These are phyloP conservation scores for Pelodytes ibericus DNA, from an alignment of 2,797 vertebrate species.

Conservation along the genomic window DNA sequence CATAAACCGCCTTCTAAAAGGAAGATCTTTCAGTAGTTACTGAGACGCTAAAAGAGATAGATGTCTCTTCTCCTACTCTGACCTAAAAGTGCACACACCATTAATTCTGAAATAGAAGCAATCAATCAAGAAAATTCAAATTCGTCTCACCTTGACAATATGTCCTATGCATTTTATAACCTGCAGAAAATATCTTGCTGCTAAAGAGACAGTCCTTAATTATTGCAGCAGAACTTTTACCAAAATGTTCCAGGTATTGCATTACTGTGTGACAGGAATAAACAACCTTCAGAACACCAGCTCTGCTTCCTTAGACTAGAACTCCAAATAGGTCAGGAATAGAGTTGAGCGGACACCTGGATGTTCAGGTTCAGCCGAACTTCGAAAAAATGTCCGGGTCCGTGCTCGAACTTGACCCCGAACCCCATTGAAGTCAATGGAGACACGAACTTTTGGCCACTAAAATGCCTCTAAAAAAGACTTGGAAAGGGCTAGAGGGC, in stretches of 20 bases:
- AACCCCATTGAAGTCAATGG: too few relatives aligned
- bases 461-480: too few relatives aligned
- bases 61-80: constrained; percentile 51
- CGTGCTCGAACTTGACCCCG: too few relatives aligned
- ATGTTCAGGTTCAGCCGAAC: too few relatives aligned
- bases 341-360: too few relatives aligned
- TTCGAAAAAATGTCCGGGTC: too few relatives aligned
- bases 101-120: constrained; percentile 55
- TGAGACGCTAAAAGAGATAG: constrained; percentile 52
- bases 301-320: too few relatives aligned
- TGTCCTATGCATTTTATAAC: constrained; percentile 46
- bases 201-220: constrained; percentile 43
- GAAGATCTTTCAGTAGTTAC: constrained; percentile 46
- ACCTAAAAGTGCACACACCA: constrained; percentile 54
- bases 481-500: too few relatives aligned
- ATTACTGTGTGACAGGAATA: neutral
- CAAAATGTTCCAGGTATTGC: neutral
- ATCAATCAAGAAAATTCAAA: constrained; percentile 56
- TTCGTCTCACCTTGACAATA: constrained; percentile 52
- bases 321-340: too few relatives aligned
- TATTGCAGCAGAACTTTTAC: constrained; percentile 26
- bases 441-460: too few relatives aligned
- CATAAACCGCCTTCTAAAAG: constrained; percentile 29
- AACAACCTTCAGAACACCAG: too few relatives aligned
- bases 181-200: constrained; percentile 16